Base-by-base conservation (phyloP, 1,140 invertebrate genomes). In the Thaumatotibia leucotreta region DNA sequence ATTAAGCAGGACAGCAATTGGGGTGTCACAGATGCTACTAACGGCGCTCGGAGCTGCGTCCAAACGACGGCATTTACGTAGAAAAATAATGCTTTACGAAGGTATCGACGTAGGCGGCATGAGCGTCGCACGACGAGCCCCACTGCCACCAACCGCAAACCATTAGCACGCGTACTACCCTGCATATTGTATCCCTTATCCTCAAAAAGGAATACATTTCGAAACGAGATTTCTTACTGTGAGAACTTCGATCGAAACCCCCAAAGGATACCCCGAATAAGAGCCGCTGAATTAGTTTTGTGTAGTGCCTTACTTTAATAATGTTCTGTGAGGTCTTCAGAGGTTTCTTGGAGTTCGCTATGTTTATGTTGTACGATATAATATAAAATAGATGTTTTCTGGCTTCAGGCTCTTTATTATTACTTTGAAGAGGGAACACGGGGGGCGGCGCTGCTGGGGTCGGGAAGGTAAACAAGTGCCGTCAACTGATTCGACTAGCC, bases 371-470 rank as follows among this genome's bases (percentile, higher is more conserved):
- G 77, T 76, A 71, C 73, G 77, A 75, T 82, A 75, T 88, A 24
- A 88, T 65, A 65, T 88, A 82, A 86, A 89, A 80, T 88, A 77
- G 77, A 87, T 85, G 84, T 90, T 89, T 88, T 88, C 79, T 86
- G 85, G 86, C 88, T 90, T 86, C 85, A 82, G 86, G 88, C 86
- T 79, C 86, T 90, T 87, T 90, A 86, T 88, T 88, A 90, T 90
- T 90, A 88, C 85, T 88, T 86, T 83, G 80, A 77, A 84, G 80
- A 82, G 79, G 70, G 72, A 72, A 81, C 76, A 69, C 75, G 74
- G 74, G 82, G 82, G 79, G 77, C 62, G 72, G 64, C 45, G 63
- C 68, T 65, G 65, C 74, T 80, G 77, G 86, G 88, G 84, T 82
- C 67, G 74, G 68, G 70, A 82, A 82, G 70, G 86, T 82, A 88